These are phyloP conservation scores for Trichogramma pretiosum DNA, from an alignment of 1,140 invertebrate genomes.

Conservation along the genomic window DNA sequence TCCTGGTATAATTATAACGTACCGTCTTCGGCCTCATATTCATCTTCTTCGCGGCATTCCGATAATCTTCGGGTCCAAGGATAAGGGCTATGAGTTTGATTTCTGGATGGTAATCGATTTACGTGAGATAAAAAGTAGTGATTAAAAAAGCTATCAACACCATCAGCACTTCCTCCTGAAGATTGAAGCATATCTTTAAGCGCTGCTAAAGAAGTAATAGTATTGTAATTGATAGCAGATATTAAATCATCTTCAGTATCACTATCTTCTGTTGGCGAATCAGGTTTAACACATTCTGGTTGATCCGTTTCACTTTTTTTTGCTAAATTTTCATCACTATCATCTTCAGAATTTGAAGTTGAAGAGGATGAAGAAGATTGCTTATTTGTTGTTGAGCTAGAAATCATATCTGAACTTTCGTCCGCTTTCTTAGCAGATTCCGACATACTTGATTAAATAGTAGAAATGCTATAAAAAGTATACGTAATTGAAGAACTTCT, in stretches of 20 bases:
- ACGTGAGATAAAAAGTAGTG: slow-evolving; percentile 65
- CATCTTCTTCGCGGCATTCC: slow-evolving; percentile 73
- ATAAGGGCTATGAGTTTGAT: slow-evolving; percentile 48
- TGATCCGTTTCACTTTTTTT: slow-evolving; percentile 28
- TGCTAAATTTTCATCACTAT: slow-evolving; percentile 38
- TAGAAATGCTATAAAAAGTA: too few species aligned
- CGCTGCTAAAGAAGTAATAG: slow-evolving; percentile 56
- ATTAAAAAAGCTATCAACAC: slow-evolving; percentile 60
- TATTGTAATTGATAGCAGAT: slow-evolving; percentile 60
- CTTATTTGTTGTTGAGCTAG: too few species aligned
- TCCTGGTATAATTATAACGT: too few species aligned
- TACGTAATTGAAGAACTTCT: too few species aligned
- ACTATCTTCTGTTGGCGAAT: slow-evolving; percentile 45
- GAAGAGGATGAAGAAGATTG: slow-evolving; percentile 33
- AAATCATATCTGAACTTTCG: too few species aligned
- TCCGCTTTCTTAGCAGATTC: too few species aligned
- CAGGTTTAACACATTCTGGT: slow-evolving; percentile 25
- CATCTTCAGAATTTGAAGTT: slow-evolving; percentile 36
- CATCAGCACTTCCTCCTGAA: slow-evolving; percentile 51
- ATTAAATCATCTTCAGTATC: slow-evolving; percentile 58
- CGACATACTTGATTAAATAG: too few species aligned
- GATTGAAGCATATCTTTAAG: slow-evolving; percentile 59
- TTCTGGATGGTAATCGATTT: slow-evolving; percentile 54
- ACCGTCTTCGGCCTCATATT: slow-evolving; percentile 58
- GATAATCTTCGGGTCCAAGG: slow-evolving; percentile 61